Evolutionary conservation across 1,140 invertebrate species (phyloP), one percentile per base, ranked within the genome.

Genomic region (Lepidurus arcticus): DNA sequence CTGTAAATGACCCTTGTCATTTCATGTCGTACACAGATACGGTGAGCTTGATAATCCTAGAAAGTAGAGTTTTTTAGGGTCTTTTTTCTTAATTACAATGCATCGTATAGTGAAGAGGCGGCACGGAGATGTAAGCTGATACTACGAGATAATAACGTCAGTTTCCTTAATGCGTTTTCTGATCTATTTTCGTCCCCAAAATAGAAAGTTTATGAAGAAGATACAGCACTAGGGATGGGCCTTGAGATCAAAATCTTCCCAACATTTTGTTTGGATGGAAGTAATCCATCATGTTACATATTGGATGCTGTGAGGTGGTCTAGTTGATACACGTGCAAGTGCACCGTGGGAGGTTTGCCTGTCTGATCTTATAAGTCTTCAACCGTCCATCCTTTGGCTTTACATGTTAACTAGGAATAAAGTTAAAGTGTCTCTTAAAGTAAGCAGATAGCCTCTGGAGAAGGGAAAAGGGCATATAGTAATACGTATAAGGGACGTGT

Each of bases 231-330:
- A 21, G 53, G 53, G 21, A 65, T n/a, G 16, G 8, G 16, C 6
- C 53, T 13, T 7, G 8, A 65, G 53, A 65, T 65, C 16, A 65
- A 13, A 13, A 65, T 21, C 53, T 65, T 34, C 53, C 53, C 21
- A 65, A 21, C 10, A 65, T 65, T 13, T 21, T 65, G 13, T 65
- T 65, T 9, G 0, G 13, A 65, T 65, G 53, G 16, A 13, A 65
- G 53, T 65, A 65, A 65, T 65, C 53, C 13, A 65, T 65, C 53
- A n/a, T 65, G 53, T 65, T 65, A 13, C 16, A 65, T 16, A 65
- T 65, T 65, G 16, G 53, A 65, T 16, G 16, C 53, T 65, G 13
- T 16, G 53, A 65, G 53, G 53, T 65, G 53, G 53, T 65, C 53
- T 65, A 9, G 53, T 65, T 65, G 53, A n/a, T 65, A 65, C 21